Evolutionary conservation across 1,140 invertebrate species (phyloP), one percentile per base, ranked within the genome.

Genomic region (Drosophila albomicans): DNA sequence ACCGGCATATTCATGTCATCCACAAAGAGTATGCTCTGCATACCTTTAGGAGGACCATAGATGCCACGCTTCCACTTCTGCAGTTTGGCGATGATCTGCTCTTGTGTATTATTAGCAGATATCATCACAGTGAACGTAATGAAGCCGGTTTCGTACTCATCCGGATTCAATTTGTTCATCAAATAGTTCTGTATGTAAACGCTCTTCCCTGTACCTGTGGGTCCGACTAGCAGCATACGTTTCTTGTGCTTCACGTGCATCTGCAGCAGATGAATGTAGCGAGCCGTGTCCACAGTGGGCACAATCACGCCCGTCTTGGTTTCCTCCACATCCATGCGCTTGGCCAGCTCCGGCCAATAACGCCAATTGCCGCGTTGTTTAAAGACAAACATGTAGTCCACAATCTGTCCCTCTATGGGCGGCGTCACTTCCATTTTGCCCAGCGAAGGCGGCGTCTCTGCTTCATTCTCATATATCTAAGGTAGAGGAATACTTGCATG

Each of bases 1-100:
- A 95, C 94, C 0, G 98, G 97, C 97, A 98, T 97, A 89, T 98
- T 98, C 89, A 99, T 94, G 92, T 99, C 98, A 92, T 99, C 98
- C 45, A 99, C 95, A 93, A 99, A 99, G 41, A 98, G 95, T 25
- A 98, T 94, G 51, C 95, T 95, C 63, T 94, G 94, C 88, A 96
- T 96, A 5, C 95, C 96, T 76, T 95, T 94, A 2, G 96, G 95
- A 2, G 98, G 96, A 0, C 97, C 97, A 93, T 96, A 98, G 57
- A 96, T 95, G 66, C 96, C 96, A 87, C 96, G 96, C 74, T 96
- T 95, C 84, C 95, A 94, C 93, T 97, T 98, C 32, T 93, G 75
- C 16, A 93, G 65, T 71, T 98, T 98, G 0, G 96, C 96, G 79
- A 98, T 94, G 35, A 99, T 95, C 67, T 98, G 94, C 49, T 98